Evolutionary conservation across 2,113 vertebrate genomes (phyloP).

Genomic region (Catharus bicknelli): DNA sequence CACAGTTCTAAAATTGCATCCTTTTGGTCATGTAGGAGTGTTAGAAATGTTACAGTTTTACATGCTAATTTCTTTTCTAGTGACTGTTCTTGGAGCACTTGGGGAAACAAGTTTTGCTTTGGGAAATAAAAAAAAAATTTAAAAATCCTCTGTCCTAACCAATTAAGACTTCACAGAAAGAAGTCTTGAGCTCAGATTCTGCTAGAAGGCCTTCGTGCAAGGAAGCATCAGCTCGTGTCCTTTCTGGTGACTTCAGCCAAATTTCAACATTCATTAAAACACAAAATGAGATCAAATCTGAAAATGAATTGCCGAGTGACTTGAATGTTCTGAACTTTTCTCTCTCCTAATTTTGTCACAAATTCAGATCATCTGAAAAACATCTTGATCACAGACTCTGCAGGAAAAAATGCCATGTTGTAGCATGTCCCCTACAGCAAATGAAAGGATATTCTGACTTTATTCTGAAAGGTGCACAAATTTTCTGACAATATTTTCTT

Average conservation of each 20-base stretch:
- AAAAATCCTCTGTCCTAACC: conserved; percentile 46
- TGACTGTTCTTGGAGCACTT: conserved; percentile 36
- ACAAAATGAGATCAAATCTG: conserved; percentile 20
- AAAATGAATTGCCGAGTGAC: conserved; percentile 10
- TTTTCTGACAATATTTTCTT: not conserved
- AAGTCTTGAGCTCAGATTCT: not conserved
- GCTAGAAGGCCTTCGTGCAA: conserved; percentile 18
- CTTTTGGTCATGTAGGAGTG: conserved; percentile 59
- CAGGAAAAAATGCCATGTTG: not conserved
- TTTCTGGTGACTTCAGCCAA: conserved; percentile 2
- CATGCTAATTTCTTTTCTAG: conserved; percentile 45
- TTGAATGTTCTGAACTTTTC: not conserved
- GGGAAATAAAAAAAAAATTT: not conserved
- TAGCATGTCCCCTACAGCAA: not conserved
- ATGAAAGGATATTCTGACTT: not conserved
- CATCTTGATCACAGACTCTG: not conserved
- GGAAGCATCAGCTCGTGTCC: not conserved
- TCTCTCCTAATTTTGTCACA: conserved; percentile 20
- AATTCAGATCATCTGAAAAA: conserved; percentile 36
- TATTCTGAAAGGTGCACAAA: not conserved
- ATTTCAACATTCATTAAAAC: conserved; percentile 45
- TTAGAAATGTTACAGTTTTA: conserved; percentile 52
- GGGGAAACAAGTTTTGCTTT: conserved; percentile 28
- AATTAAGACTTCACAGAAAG: conserved; percentile 24
- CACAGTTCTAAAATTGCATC: conserved; percentile 65